Evolutionary conservation across 1,140 invertebrate species (phyloP), one percentile per base, ranked within the genome.

Genomic region (Campodea augens): DNA sequence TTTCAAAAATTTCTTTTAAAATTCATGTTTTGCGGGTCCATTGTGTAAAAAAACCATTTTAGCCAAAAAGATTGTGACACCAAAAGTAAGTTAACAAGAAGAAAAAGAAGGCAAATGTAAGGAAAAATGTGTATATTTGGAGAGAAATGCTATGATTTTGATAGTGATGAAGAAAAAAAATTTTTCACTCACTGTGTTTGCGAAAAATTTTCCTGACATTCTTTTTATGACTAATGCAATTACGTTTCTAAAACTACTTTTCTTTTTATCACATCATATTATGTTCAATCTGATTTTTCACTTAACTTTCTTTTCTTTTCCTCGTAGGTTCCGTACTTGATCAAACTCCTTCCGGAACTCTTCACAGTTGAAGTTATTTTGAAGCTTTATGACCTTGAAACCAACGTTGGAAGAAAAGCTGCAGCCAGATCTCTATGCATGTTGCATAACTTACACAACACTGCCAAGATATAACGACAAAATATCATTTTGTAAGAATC

Each of bases 361-460:
- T 84, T 84, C 51, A 75, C 72, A 41, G 78, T 75, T 45, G 71
- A 77, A 47, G 62, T 84, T 29, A 62, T 84, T 47, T 62, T 83
- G 15, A 72, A 77, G 53, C 63, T 89, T 18, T 85, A 88, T 60
- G 83, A 88, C 58, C 65, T 86, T 18, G 67, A 74, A 44, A 75
- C 74, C 4, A 54, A 68, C 37, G 64, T 69, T 25, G 84, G 85
- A 1, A 69, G 83, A 29, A 80, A 78, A 55, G 72, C 78, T 29
- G 82, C 82, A 36, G 81, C 83, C 1, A 73, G 81, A 55, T 83
- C 86, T 62, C 61, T 87, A 24, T 84, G 81, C 57, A 67, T 84
- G 50, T 66, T 84, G 50, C 67, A 32, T 15, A 7, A 32, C 7
- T 32, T 32, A 15, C 27, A 32, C 15, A 32, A 32, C 15, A 32